Percentiles rank a stretch among this genome's conserved stretches.
Evolutionary conservation across 64 coral and sea anemone species (phyloP).

Genomic region (Orbicella faveolata): DNA sequence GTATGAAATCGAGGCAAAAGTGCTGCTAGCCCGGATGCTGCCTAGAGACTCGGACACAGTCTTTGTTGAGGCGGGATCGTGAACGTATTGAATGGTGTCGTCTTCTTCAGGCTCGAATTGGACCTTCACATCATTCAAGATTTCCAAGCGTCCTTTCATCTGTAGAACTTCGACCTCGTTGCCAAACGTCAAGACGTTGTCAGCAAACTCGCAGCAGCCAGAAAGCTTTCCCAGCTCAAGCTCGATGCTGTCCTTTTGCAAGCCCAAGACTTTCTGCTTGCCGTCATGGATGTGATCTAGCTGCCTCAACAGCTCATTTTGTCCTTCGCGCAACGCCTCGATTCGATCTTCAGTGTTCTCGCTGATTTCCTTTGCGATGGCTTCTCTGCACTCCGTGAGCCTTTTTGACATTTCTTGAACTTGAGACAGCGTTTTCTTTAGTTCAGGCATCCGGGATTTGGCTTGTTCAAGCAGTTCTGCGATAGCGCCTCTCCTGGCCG

Average conservation of each 20-base stretch:
- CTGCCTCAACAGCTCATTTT: conserved; percentile 66
- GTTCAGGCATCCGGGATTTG: conserved; percentile 66
- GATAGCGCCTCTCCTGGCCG: conserved; percentile 66
- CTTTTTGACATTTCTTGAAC: conserved; percentile 86
- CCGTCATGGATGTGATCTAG: conserved; percentile 73
- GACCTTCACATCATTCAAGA: conserved; percentile 72
- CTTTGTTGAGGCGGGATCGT: conserved; percentile 57
- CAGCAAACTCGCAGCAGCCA: conserved; percentile 94
- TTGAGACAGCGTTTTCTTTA: conserved; percentile 68
- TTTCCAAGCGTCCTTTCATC: conserved; percentile 85
- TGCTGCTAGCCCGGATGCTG: conserved; percentile 83
- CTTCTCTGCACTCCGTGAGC: conserved; percentile 80
- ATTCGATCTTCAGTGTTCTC: conserved; percentile 73
- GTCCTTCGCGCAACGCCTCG: conserved; percentile 62
- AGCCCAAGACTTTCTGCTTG: conserved; percentile 88
- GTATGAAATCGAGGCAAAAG: conserved; percentile 96
- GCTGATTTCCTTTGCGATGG: conserved; percentile 83
- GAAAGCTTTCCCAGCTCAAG: conserved; percentile 90
- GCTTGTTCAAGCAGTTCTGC: conserved; percentile 64
- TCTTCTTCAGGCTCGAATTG: conserved; percentile 94
- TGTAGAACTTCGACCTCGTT: conserved; percentile 92
- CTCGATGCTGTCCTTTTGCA: conserved; percentile 96
- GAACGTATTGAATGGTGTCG: conserved; percentile 89
- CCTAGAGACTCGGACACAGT: conserved; percentile 77
- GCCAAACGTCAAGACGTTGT: conserved; percentile 89